Base-by-base conservation (phyloP, 1,140 invertebrate species). In the Choristoneura fumiferana region DNA sequence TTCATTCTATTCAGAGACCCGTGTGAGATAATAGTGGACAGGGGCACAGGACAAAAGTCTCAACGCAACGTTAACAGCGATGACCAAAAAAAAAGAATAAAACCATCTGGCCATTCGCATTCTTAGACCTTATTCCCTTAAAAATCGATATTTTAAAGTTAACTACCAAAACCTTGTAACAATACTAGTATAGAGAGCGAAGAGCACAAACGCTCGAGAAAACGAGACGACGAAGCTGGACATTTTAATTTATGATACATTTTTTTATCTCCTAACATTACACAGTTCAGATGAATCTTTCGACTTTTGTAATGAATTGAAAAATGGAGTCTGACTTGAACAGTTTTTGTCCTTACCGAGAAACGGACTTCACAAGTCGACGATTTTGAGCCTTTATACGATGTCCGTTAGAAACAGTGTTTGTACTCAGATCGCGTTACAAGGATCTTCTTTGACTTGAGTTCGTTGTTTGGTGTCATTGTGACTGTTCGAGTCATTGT, bases 351-450 rank as follows among this genome's bases (percentile, higher is more conserved):
- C 65, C 71, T 70, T 88, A 85, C 84, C 69, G 63, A 79, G 83
- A 87, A 88, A 77, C 67, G 73, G 85, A 88, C 85, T 84, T 76
- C 81, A 88, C 84, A 84, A 84, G 84, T 79, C 76, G 85, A 80
- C 76, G 58, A 67, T 61, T 49, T 18, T 22, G 58, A 62, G 67
- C 69, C 69, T 76, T 54, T 73, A 78, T 65, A 63, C 62, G 71
- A 57, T 57, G 63, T 61, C 68, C 71, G 73, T 74, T 76, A 69
- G 67, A 45, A 57, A 63, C 49, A 63, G 73, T 79, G 66, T 81
- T 75, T 77, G 71, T 73, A 66, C 58, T 70, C 39, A 58, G 58
- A 70, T 77, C 66, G 67, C 33, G 52, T 75, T 71, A 77, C 76
- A 77, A 71, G 67, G 71, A 73, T 76, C 62, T 70, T 73, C 64